A percentile compares a stretch with the other conserved stretches of the same genome.
These are phyloP conservation scores for Bovichtus variegatus DNA, from an alignment of 2,797 vertebrate species.

Conservation along the genomic window DNA sequence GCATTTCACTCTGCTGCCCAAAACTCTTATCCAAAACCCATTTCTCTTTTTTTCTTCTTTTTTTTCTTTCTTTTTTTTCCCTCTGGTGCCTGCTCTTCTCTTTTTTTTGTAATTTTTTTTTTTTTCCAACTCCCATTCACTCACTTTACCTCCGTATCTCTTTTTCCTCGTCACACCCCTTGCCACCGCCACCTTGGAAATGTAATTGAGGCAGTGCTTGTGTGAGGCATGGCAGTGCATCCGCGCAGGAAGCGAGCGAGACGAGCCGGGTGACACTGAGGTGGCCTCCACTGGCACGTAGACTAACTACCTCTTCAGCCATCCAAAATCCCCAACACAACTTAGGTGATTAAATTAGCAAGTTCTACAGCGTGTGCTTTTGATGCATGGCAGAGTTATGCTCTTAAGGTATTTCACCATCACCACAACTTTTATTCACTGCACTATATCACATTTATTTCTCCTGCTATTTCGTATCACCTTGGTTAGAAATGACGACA, in stretches of 20 bases:
- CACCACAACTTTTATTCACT: conserved; percentile 65
- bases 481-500: conserved; percentile 55
- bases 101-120: too few relatives aligned
- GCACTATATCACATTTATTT: conserved; percentile 74
- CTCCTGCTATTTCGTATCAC: conserved; percentile 54
- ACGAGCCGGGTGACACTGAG: conserved; percentile 50
- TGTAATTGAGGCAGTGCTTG: conserved; percentile 69
- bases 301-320: conserved; percentile 56
- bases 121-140: conserved; percentile 2
- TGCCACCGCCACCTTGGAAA: conserved; percentile 64
- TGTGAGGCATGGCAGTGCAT: conserved; percentile 60
- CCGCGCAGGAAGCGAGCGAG: conserved; percentile 31
- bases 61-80: too few relatives aligned
- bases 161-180: conserved; percentile 39
- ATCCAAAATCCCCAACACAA: conserved; percentile 69
- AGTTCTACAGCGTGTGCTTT: conserved; percentile 61
- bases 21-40: conserved; percentile 39
- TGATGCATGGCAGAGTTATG: conserved; percentile 68
- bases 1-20: conserved; percentile 58
- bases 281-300: conserved; percentile 67
- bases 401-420: conserved; percentile 73
- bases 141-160: conserved; percentile 25
- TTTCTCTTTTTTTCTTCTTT: conserved; percentile 38
- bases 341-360: conserved; percentile 80
- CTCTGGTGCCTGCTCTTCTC: conserved; percentile 29